These are phyloP conservation scores for Aradophagus sp. DNA, from an alignment of 1,140 invertebrate genomes.

Conservation along the genomic window DNA sequence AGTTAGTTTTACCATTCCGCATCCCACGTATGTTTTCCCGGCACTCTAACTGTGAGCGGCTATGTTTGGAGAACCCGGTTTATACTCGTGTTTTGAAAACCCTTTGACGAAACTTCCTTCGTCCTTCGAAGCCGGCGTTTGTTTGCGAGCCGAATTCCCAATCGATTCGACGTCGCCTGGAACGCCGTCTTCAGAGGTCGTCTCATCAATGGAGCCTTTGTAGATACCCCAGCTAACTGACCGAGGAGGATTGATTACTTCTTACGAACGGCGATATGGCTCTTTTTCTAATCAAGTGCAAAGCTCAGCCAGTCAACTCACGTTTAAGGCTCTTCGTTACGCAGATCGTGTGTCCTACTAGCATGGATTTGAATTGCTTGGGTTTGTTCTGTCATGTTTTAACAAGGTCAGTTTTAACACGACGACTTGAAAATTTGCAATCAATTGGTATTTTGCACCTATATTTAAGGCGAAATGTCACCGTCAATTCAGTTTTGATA, in stretches of 20 bases:
- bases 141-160: conserved; percentile 1
- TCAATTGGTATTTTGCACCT: conserved; percentile 33
- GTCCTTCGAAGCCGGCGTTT: background rate
- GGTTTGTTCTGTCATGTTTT: conserved; percentile 45
- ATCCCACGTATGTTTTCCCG: conserved; percentile 29
- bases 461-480: too few relatives aligned
- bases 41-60: conserved; percentile 47
- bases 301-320: conserved; percentile 37
- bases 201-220: conserved; percentile 11
- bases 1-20: conserved; percentile 54
- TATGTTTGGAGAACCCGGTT: conserved; percentile 19
- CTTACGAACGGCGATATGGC: conserved; percentile 30
- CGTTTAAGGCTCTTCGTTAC: conserved; percentile 60
- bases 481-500: too few relatives aligned
- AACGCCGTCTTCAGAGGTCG: conserved; percentile 5
- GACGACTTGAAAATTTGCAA: conserved; percentile 18
- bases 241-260: conserved; percentile 21
- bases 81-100: conserved; percentile 7
- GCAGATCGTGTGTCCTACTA: conserved; percentile 42
- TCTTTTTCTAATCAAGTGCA: conserved; percentile 49
- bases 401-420: conserved; percentile 44
- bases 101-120: background rate
- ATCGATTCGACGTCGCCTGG: too few relatives aligned
- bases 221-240: conserved; percentile 43
- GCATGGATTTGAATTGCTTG: conserved; percentile 55